Evolutionary conservation across 2,888 invertebrate genomes (phyloP), one percentile per base, ranked within the genome.

Genomic region (Chydorus sphaericus): DNA sequence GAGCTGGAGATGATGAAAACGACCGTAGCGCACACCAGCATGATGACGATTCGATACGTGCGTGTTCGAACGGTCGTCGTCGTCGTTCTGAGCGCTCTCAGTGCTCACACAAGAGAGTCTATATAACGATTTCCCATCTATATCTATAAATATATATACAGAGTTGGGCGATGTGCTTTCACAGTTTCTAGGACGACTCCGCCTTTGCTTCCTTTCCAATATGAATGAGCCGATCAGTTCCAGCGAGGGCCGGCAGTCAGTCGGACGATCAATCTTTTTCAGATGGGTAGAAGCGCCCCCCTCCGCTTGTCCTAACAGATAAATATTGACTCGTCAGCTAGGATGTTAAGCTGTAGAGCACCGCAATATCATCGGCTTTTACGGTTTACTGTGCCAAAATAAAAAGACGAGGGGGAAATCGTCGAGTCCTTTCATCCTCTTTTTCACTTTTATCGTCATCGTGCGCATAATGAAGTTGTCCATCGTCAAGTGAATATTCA

Each of bases 261-360:
- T n/a, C n/a, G 28, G 44, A 26, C 44, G 44, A 44, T 44, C 44
- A 44, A 44, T 44, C 44, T 44, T 36, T 7, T 16, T 36, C 36
- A 14, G 14, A 14, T 4, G 36, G 14, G 2, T 7, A 16, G 36
- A n/a, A 14, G 36, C 36, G 4, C 4, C 7, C 36, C n/a, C n/a
- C n/a, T n/a, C n/a, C n/a, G n/a, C n/a, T n/a, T n/a, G 5, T n/a
- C n/a, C 26, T 26, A 3, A 44, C 11, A 44, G 44, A 44, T 44
- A 44, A 44, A 44, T 44, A 44, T 44, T 44, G 44, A 44, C 44
- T 44, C 44, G n/a, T n/a, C n/a, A n/a, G n/a, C n/a, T n/a, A n/a
- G 44, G 26, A 44, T 44, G 28, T 44, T 44, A 44, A 44, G 44
- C 23, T 28, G 26, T 39, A 8, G 11, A 44, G 7, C 39, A 39